Base-by-base conservation (phyloP, 2,888 invertebrate genomes). In the Congeria kusceri region DNA sequence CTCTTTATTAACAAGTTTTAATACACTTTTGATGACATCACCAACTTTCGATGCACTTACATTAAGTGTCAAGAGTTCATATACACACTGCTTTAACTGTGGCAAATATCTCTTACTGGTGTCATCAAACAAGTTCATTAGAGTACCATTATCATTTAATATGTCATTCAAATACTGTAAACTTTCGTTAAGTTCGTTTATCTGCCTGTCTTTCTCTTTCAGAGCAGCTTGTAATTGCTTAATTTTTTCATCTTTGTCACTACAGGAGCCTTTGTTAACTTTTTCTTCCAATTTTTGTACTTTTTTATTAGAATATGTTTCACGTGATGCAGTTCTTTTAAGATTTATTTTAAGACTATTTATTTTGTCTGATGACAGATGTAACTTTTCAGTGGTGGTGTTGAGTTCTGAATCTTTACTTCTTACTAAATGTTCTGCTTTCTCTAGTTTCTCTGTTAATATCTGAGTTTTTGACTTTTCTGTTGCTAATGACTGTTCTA, bases 31-130 rank as follows among this genome's bases (percentile, higher is more conserved):
- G n/a, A n/a, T n/a, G n/a, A 69, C 69, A 27, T 23, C 27, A 4
- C 64, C 69, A 18, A 69, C 64, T 69, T 76, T 76, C 11, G 69
- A 69, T 59, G 76, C 76, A 70, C 76, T 65, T 7, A 70, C 76
- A 58, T 76, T 69, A 4, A 47, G 25, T 59, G 46, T 64, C 47
- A 70, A 56, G 3, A 76, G 28, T 47, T 70, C 70, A 56, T 76
- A 70, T 1, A 76, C 76, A 70, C 76, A 76, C 29, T 70, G 32
- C 49, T 76, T 76, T 9, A 70, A 65, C 27, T 49, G 4, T 29
- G 76, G 25, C 13, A 27, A 27, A 28, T 70, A 76, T 32, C 59
- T 28, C 28, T 64, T 65, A 64, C 65, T 65, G 28, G 61, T 20
- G 20, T 62, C 69, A 69, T 69, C 75, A 75, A 69, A 75, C 1